Base-by-base conservation (phyloP, 2,888 invertebrate species). In the Escarpia spicata region DNA sequence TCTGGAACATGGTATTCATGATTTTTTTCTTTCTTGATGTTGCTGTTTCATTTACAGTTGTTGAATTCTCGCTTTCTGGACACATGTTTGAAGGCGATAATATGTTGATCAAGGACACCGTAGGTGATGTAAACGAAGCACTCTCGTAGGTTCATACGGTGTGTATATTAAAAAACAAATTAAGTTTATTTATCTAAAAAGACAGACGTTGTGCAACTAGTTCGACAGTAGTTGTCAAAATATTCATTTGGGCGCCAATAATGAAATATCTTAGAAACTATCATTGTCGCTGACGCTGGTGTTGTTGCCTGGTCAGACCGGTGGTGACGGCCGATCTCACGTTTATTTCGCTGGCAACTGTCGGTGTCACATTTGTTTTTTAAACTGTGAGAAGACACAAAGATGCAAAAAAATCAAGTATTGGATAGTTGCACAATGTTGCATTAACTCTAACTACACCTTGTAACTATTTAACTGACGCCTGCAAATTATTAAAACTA, bases 41-140 rank as follows among this genome's bases (percentile, higher is more conserved):
- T 37, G 37, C 37, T 26, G 75, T 75, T 75, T 26, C 75, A 75
- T 75, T 75, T 75, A 19, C n/a, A 26, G 75, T 75, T 75, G 19
- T 19, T 75, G 19, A 75, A n/a, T 75, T 75, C 26, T 75, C n/a
- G 75, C n/a, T 75, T 75, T 75, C 19, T 75, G 75, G 75, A 75
- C 75, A 75, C 75, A 75, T 75, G 75, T 75, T 26, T n/a, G 75
- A 75, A 26, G 26, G 75, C 75, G 75, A 75, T 75, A 75, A 75
- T 75, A 75, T 75, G 75, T 26, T 75, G 75, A 75, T n/a, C 75
- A 75, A 75, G 75, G 75, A 75, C 75, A 75, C 26, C n/a, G 75
- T 75, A 75, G 75, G 75, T 75, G 75, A 26, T 75, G 75, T 75
- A 75, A 75, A 75, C 75, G 75, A 75, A 75, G 4, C 75, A 75